These are phyloP conservation scores for Noctua janthina DNA, from an alignment of 2,888 invertebrate species.

Conservation along the genomic window DNA sequence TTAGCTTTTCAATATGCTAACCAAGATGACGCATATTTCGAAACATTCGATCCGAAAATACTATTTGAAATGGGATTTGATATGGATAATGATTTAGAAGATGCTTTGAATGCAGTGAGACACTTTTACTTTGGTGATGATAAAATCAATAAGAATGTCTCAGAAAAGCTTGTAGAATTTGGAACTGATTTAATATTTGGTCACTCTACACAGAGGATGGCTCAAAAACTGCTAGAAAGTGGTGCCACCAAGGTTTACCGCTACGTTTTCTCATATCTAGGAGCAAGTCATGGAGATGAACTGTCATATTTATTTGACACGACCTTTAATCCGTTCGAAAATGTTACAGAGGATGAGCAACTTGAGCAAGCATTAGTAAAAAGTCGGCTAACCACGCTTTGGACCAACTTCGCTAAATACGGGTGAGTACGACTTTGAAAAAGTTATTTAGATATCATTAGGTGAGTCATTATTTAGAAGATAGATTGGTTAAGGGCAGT, in stretches of 20 bases:
- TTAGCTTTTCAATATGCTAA: slow-evolving; percentile 22
- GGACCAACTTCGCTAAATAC: slow-evolving; percentile 65
- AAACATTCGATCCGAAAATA: slow-evolving; percentile 20
- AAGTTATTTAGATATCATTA: neutral
- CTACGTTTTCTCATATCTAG: slow-evolving; percentile 52
- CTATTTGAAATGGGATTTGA: slow-evolving; percentile 44
- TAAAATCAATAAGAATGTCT: slow-evolving; percentile 16
- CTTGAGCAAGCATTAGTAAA: slow-evolving; percentile 43
- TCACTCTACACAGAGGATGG: slow-evolving; percentile 50
- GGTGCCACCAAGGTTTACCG: slow-evolving; percentile 37
- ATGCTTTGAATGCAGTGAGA: slow-evolving; percentile 14
- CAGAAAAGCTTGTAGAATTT: slow-evolving; percentile 25
- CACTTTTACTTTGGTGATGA: slow-evolving; percentile 54
- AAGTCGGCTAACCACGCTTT: slow-evolving; percentile 52
- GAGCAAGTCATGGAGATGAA: slow-evolving; percentile 57
- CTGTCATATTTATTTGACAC: slow-evolving; percentile 54
- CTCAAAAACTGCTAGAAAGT: slow-evolving; percentile 31
- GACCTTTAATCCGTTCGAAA: neutral
- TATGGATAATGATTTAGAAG: slow-evolving; percentile 34
- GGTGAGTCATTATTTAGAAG: neutral
- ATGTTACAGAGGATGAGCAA: slow-evolving; percentile 49
- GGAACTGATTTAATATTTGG: slow-evolving; percentile 49
- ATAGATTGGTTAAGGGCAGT: neutral
- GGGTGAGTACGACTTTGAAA: slow-evolving; percentile 26
- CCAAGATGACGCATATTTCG: slow-evolving; percentile 18